Evolutionary conservation across 2,888 invertebrate genomes (phyloP).

Genomic region (Agrochola lychnidis): DNA sequence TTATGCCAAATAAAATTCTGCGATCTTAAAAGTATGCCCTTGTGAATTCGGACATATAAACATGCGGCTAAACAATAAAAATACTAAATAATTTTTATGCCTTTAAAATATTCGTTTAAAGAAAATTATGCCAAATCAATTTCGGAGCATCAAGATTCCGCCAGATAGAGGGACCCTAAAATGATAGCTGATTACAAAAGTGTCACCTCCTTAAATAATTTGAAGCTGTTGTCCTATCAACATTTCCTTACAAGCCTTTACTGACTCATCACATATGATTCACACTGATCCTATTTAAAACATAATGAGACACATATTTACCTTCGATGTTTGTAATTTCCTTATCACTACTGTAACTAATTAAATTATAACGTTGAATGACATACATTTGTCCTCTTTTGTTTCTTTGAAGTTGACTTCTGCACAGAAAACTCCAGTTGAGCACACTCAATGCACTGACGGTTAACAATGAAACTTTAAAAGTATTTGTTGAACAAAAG

Average conservation of each 20-base stretch:
- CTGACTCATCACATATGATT: conserved; percentile 1
- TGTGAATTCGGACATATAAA: too few relatives aligned
- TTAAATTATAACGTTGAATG: conserved; percentile 6
- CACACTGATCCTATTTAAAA: conserved; percentile 10
- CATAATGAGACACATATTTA: conserved; percentile 13
- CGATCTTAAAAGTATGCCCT: too few relatives aligned
- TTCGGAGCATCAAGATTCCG: too few relatives aligned
- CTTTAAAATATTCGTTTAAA: too few relatives aligned
- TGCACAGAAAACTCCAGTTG: conserved; percentile 4
- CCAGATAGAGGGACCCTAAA: too few relatives aligned
- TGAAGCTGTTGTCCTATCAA: conserved; percentile 1
- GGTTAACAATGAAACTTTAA: background rate
- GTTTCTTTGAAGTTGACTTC: background rate
- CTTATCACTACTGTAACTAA: conserved; percentile 28
- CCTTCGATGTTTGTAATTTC: conserved; percentile 22
- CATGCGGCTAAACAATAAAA: too few relatives aligned
- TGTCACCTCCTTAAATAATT: background rate
- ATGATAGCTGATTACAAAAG: background rate
- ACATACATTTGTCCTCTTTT: conserved; percentile 5
- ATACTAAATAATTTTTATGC: too few relatives aligned
- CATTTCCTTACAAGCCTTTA: background rate
- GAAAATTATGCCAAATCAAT: too few relatives aligned
- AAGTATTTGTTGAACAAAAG: background rate
- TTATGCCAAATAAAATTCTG: too few relatives aligned
- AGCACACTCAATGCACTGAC: background rate